These are phyloP conservation scores for Galago senegalensis DNA, from an alignment of 2,797 vertebrate species.

Conservation along the genomic window DNA sequence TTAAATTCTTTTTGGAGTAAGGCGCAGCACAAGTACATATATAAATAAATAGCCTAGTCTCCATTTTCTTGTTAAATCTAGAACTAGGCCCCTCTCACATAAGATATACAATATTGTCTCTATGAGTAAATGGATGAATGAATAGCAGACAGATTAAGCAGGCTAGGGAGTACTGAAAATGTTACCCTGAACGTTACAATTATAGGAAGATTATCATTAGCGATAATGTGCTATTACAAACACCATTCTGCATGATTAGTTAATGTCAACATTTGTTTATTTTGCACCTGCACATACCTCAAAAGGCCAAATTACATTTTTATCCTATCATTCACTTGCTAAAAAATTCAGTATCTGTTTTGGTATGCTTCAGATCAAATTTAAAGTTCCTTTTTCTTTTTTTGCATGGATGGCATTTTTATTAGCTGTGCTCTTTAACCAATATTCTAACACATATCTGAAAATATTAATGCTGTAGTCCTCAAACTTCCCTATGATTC, in stretches of 20 bases:
- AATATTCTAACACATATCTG: not conserved
- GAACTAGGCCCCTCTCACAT: constrained; percentile 22
- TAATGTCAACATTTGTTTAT: constrained; percentile 75
- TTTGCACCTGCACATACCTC: constrained; percentile 39
- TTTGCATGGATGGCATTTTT: constrained; percentile 53
- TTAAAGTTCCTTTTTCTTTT: constrained; percentile 17
- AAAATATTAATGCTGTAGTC: not conserved
- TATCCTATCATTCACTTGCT: constrained; percentile 45
- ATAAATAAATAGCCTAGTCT: constrained; percentile 30
- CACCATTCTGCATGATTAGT: constrained; percentile 63
- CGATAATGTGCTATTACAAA: constrained; percentile 73
- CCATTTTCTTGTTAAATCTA: constrained; percentile 61
- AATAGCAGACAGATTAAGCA: constrained; percentile 33
- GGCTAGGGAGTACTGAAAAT: constrained; percentile 14
- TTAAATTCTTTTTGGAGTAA: constrained; percentile 47
- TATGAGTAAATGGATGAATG: constrained; percentile 42
- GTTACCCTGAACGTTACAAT: constrained; percentile 41
- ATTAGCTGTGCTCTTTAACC: constrained; percentile 42
- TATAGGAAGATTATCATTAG: constrained; percentile 73
- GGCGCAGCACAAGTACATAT: not conserved
- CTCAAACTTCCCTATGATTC: not conserved
- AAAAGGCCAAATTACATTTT: constrained; percentile 61
- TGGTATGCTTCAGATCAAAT: constrained; percentile 7
- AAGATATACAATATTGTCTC: constrained; percentile 31
- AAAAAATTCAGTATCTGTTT: constrained; percentile 46